phyloP scores from a whole-genome alignment of 2,113 vertebrate species.

The Arizona elegans region DNA sequence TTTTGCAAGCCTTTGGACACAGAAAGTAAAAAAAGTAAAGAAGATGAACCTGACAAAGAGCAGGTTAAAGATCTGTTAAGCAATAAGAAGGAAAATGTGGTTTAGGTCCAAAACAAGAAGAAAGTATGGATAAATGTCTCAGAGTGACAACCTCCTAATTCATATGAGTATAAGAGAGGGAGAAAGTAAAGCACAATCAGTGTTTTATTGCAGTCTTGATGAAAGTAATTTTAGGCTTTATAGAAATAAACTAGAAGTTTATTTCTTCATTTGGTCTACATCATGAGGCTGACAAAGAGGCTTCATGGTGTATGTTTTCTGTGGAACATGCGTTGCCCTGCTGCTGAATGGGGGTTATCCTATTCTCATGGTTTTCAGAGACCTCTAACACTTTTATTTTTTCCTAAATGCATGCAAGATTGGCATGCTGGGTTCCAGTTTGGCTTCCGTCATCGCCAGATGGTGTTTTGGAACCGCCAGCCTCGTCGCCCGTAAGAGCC shows the following conservation, averaged over 20 bases:
- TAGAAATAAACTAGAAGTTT: not conserved
- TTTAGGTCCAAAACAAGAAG: not conserved
- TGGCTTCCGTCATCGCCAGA: no score
- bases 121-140: not conserved
- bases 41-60: not conserved
- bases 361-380: not conserved
- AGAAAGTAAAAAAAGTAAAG: not conserved
- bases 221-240: not conserved
- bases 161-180: not conserved
- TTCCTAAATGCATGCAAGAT: not conserved
- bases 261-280: not conserved
- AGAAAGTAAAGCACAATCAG: not conserved
- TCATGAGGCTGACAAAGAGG: not conserved
- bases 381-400: not conserved
- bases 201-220: not conserved
- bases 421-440: no score
- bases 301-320: not conserved
- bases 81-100: not conserved
- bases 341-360: not conserved
- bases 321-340: not conserved
- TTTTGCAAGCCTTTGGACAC: not conserved
- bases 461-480: no score
- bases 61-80: not conserved
- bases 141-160: not conserved
- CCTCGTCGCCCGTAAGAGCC: no score